phyloP scores from a whole-genome alignment of 2,888 invertebrate species.

The Ommatoiulus sabulosus region DNA sequence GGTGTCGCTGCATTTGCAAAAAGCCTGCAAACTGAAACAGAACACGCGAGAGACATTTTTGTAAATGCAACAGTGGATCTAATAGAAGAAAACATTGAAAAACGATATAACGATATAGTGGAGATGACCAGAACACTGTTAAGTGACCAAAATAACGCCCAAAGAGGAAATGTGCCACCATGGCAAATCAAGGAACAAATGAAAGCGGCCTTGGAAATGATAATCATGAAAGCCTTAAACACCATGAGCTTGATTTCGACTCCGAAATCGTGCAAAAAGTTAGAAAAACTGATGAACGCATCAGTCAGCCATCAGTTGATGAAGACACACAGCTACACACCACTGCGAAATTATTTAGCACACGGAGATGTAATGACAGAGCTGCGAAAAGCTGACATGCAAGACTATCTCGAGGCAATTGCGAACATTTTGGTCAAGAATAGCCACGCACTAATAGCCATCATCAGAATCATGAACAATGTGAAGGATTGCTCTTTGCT shows the following conservation, averaged over 20 bases:
- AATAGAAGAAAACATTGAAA: not conserved
- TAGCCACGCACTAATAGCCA: not conserved
- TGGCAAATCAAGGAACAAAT: not conserved
- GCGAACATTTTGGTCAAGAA: not conserved
- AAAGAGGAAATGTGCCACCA: not conserved
- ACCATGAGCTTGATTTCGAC: not conserved
- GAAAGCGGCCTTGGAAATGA: conserved; percentile 4
- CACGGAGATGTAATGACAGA: not conserved
- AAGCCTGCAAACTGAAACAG: too few species aligned
- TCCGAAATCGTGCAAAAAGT: not conserved
- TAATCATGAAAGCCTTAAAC: not conserved
- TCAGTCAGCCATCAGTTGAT: not conserved
- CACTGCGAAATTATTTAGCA: conserved; percentile 3
- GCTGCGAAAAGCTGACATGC: not conserved
- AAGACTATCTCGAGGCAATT: not conserved
- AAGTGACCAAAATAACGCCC: not conserved
- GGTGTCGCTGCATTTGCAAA: too few species aligned
- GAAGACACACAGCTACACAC: not conserved
- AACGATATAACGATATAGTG: not conserved
- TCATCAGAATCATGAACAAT: not conserved
- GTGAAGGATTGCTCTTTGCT: not conserved
- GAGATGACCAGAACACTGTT: not conserved
- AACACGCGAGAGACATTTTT: too few species aligned
- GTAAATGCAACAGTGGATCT: not conserved
- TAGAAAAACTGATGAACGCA: not conserved